Evolutionary conservation across 30 jellyfish, hydroid and myxozoan species (phyloP), one percentile per base, ranked within the genome.

Genomic region (Hydractinia echinata): DNA sequence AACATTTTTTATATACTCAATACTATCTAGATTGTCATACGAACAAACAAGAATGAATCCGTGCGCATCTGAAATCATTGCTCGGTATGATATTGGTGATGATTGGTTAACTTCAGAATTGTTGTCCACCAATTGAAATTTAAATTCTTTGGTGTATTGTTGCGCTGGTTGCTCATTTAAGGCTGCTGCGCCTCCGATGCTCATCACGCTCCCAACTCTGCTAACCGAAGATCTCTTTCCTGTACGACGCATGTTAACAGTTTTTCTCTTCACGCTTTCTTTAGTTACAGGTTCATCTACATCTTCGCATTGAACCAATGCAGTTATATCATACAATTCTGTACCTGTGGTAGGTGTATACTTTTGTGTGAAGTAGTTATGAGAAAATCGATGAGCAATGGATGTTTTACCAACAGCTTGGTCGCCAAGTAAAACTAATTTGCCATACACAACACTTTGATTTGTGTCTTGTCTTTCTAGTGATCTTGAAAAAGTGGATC

Each of bases 351-450:
- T 71, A 14, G 81, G 81, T 71, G 53, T 71, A 50, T 71, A 71
- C 61, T 71, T 54, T 5, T 48, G 18, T 71, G 81, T 71, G 67
- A 71, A 71, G 53, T 71, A 71, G 53, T 71, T 71, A 50, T 71
- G 39, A 19, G 61, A 30, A 30, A 71, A 71, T 60, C 81, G 44
- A 71, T 71, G 81, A 14, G 51, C 51, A 30, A 71, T 19, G 1
- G 81, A 71, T 15, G 81, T 71, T 15, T 71, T 71, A 15, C 81
- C 81, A 71, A 71, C 81, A 5, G 9, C 81, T 15, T 54, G 18
- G 10, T 71, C 60, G 10, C 81, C 81, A 8, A 71, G 15, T 20
- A 71, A 9, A 11, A 71, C 81, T 15, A 71, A 19, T 71, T 71
- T 71, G 18, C 81, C 81, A 50, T 71, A 71, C 7, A 50, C 61